Conservation (phyloP, 2,113 vertebrate species). For the Gymnobelideus leadbeateri region DNA sequence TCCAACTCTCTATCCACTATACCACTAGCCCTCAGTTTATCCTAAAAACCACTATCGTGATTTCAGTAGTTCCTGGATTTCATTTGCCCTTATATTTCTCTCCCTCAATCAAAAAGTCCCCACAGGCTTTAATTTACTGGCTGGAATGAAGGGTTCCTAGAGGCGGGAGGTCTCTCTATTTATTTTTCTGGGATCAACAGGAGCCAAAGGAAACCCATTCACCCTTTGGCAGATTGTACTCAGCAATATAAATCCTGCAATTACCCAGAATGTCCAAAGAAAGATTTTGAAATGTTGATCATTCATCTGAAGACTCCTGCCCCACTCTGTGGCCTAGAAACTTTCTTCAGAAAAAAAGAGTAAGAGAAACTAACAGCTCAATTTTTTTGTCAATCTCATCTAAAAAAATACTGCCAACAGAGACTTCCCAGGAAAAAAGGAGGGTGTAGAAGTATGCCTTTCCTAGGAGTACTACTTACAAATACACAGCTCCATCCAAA, state of each 20-base stretch:
- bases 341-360: conserved; percentile 20
- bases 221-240: conserved; percentile 44
- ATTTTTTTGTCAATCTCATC: conserved; percentile 24
- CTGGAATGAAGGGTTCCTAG: neutral
- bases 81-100: neutral
- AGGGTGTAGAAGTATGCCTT: conserved; percentile 36
- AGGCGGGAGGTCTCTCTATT: conserved; percentile 5
- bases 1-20: neutral
- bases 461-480: conserved; percentile 66
- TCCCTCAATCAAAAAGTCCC: neutral
- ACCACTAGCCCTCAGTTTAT: neutral
- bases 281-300: conserved; percentile 63
- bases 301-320: conserved; percentile 24
- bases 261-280: conserved; percentile 60
- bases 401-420: conserved; percentile 56
- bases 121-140: neutral
- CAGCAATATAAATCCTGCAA: conserved; percentile 47
- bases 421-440: conserved; percentile 47
- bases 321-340: conserved; percentile 29
- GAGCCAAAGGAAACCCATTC: neutral
- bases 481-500: conserved; percentile 53
- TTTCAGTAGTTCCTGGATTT: neutral
- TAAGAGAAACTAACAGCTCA: neutral
- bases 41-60: neutral
- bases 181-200: conserved; percentile 48